Conservation (phyloP, 2,888 invertebrate genomes). For the Biston stratarius region DNA sequence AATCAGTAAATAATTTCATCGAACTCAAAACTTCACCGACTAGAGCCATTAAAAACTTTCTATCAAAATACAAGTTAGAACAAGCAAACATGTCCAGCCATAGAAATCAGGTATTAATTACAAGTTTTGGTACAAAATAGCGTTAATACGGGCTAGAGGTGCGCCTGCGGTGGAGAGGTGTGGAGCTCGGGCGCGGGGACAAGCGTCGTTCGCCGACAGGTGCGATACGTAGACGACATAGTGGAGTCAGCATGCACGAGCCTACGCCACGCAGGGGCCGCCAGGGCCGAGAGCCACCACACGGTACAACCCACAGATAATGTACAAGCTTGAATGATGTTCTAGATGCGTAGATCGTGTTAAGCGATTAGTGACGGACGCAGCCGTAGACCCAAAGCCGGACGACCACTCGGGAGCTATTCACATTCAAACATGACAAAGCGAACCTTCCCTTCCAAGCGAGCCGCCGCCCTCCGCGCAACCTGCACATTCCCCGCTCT, state of each 20-base stretch:
- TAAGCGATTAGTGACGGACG: conserved; percentile 47
- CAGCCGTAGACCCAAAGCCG: conserved; percentile 44
- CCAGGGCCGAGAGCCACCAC: neutral
- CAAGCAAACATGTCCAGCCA: conserved; percentile 47
- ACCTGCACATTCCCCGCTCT: neutral
- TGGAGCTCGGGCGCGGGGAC: neutral
- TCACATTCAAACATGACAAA: conserved; percentile 47
- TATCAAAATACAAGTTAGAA: conserved; percentile 40
- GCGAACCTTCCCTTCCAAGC: conserved; percentile 42
- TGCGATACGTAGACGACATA: conserved; percentile 24
- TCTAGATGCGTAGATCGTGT: conserved; percentile 43
- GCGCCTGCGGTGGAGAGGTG: conserved; percentile 27
- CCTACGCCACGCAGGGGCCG: neutral
- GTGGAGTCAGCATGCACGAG: conserved; percentile 32
- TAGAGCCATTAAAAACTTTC: conserved; percentile 36
- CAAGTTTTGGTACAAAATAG: conserved; percentile 36
- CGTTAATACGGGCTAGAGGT: conserved; percentile 41
- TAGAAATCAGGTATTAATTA: conserved; percentile 40
- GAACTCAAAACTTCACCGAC: conserved; percentile 35
- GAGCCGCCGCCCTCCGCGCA: conserved; percentile 11
- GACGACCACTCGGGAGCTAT: conserved; percentile 43
- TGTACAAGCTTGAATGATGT: conserved; percentile 32
- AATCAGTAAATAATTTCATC: conserved; percentile 40
- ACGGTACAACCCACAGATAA: conserved; percentile 17
- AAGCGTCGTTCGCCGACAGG: conserved; percentile 4